Evolutionary conservation across 2,888 invertebrate genomes (phyloP).

Genomic region (Coelinius sp.): DNA sequence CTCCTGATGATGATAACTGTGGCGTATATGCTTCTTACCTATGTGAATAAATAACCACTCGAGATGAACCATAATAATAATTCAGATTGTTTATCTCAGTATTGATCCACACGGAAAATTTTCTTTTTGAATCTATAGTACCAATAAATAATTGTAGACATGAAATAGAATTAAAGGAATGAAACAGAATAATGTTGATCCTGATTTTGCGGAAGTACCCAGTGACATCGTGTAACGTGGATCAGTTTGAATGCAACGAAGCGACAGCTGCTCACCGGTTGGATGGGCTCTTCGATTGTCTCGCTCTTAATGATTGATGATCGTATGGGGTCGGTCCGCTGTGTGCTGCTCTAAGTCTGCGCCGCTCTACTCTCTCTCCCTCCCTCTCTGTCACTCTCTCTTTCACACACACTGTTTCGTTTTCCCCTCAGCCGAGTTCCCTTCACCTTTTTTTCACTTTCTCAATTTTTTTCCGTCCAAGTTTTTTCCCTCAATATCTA

Average conservation of each 20-base stretch:
- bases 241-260: conserved; percentile 65
- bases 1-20: not conserved
- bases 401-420: not conserved
- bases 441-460: conserved; percentile 32
- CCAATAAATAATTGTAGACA: conserved; percentile 7
- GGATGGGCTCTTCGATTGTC: conserved; percentile 74
- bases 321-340: conserved; percentile 70
- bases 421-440: conserved; percentile 25
- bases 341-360: conserved; percentile 52
- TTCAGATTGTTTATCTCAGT: too few relatives aligned
- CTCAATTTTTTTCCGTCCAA: conserved; percentile 2
- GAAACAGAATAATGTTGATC: conserved; percentile 29
- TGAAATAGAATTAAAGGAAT: not conserved
- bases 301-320: conserved; percentile 76
- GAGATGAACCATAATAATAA: too few relatives aligned
- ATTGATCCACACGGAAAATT: too few relatives aligned
- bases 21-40: too few relatives aligned
- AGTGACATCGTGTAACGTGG: conserved; percentile 61
- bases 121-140: conserved; percentile 18
- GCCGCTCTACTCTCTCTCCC: conserved; percentile 42
- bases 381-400: conserved; percentile 22
- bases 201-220: conserved; percentile 42
- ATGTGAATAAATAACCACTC: too few relatives aligned
- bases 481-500: not conserved
- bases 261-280: conserved; percentile 75